Base-by-base conservation (phyloP, 2,113 vertebrate species). In the Oncorhynchus mykiss region DNA sequence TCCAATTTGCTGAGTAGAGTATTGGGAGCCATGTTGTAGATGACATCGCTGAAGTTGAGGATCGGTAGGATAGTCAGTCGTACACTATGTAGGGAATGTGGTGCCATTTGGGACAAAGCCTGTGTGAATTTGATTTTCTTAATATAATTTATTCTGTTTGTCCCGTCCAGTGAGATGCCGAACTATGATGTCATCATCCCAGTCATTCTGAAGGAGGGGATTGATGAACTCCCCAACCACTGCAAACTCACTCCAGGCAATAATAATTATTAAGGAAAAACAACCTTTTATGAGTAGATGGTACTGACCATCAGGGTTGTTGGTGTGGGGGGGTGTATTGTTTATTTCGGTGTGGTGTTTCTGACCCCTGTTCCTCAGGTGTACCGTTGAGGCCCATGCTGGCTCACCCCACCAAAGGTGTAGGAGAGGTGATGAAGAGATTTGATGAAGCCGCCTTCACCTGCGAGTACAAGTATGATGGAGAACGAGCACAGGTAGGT, bases 381-480 rank as follows among this genome's bases (percentile, higher is more conserved):
- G 87, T 95, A 0, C 96, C 96, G 0, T 84, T 97, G 78, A 96
- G 95, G 49, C 96, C 96, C 2, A 98, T 98, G 96, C 72, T 97
- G 90, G 96, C 96, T 9, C 95, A 96, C 74, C 96, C 96, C n/a
- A 96, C 95, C 31, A 95, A 95, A 18, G 95, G 95, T 0, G 91
- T 98, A n/a, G 90, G 92, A 0, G 95, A 98, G 78, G 94, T 97
- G 74, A 92, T 97, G 89, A 97, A 96, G 84, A 93, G 86, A 76
- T 97, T 97, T 1, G 96, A 97, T 9, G 95, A 96, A 76, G 93
- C 95, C 0, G 88, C 95, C 2, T 97, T 98, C 85, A 96, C 96
- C 78, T 98, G 96, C 90, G 96, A 97, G 84, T 98, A 97, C 84
- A 98, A 97, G 71, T 97, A 98, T 0, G 96, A 98, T 0, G 96